Conservation (phyloP, 2,113 vertebrate genomes). For the Alces alces region DNA sequence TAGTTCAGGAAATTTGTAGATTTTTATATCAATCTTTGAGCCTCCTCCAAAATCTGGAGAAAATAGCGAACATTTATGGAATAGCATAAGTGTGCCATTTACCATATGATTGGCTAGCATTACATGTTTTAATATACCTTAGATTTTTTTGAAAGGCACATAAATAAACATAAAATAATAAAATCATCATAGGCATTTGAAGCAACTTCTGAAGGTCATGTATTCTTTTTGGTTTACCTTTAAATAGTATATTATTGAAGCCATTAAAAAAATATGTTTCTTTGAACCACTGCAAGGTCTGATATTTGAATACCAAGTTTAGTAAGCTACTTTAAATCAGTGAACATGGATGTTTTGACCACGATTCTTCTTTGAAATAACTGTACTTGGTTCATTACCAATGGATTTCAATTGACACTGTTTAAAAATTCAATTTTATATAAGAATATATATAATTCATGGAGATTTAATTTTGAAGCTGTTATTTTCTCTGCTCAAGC, state of each 20-base stretch:
- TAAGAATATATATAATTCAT: conserved; percentile 74
- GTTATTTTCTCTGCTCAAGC: conserved; percentile 63
- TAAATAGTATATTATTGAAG: background rate
- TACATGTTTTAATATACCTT: background rate
- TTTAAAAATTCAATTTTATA: conserved; percentile 77
- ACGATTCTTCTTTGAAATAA: conserved; percentile 51
- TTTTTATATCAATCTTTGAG: background rate
- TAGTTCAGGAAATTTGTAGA: background rate
- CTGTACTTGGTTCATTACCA: conserved; percentile 65
- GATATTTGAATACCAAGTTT: conserved; percentile 19
- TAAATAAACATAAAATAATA: background rate
- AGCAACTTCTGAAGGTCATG: conserved; percentile 6
- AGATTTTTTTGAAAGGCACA: background rate
- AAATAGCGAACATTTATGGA: background rate
- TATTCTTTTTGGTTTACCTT: conserved; percentile 16
- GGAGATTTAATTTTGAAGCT: conserved; percentile 69
- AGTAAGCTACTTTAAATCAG: conserved; percentile 43
- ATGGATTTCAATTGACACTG: conserved; percentile 62
- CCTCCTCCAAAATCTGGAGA: background rate
- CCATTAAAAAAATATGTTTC: background rate
- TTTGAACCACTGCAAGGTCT: background rate
- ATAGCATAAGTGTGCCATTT: background rate
- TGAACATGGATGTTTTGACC: conserved; percentile 29
- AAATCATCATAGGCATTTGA: background rate
- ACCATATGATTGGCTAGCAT: background rate